These are phyloP conservation scores for Panopea generosa DNA, from an alignment of 2,888 invertebrate species.

Conservation along the genomic window DNA sequence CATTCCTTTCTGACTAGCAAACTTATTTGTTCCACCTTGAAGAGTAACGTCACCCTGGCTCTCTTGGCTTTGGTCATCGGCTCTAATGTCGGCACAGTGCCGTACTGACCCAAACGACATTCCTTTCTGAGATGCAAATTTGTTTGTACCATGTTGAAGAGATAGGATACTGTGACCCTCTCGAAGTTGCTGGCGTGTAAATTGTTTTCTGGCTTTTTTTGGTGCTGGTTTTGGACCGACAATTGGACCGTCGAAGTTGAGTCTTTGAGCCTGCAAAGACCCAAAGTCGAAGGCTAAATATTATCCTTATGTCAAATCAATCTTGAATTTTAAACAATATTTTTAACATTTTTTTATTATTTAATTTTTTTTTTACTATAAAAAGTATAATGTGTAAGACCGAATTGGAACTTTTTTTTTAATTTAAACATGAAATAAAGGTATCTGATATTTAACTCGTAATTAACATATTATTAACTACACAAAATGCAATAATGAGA, in stretches of 20 bases:
- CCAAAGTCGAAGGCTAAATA: slow-evolving; percentile 21
- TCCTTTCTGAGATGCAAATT: slow-evolving; percentile 81
- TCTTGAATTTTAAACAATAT: background rate
- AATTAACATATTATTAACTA: too few relatives aligned
- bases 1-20: slow-evolving; percentile 80
- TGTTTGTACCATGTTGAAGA: slow-evolving; percentile 82
- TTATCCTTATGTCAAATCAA: too few relatives aligned
- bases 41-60: slow-evolving; percentile 71
- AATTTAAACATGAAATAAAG: too few relatives aligned
- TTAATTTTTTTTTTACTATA: too few relatives aligned
- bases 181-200: slow-evolving; percentile 79
- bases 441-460: too few relatives aligned
- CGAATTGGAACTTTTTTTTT: too few relatives aligned
- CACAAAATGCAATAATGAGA: background rate
- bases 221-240: slow-evolving; percentile 81
- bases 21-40: slow-evolving; percentile 78
- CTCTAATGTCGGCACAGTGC: slow-evolving; percentile 81
- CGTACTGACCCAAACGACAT: slow-evolving; percentile 82
- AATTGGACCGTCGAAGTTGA: slow-evolving; percentile 80
- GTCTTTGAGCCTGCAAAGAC: slow-evolving; percentile 80
- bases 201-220: slow-evolving; percentile 69
- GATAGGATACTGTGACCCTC: slow-evolving; percentile 77
- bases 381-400: too few relatives aligned
- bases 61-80: slow-evolving; percentile 72
- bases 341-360: background rate